Conservation (phyloP, 2,888 invertebrate genomes). For the Gymnosoma rotundatum region DNA sequence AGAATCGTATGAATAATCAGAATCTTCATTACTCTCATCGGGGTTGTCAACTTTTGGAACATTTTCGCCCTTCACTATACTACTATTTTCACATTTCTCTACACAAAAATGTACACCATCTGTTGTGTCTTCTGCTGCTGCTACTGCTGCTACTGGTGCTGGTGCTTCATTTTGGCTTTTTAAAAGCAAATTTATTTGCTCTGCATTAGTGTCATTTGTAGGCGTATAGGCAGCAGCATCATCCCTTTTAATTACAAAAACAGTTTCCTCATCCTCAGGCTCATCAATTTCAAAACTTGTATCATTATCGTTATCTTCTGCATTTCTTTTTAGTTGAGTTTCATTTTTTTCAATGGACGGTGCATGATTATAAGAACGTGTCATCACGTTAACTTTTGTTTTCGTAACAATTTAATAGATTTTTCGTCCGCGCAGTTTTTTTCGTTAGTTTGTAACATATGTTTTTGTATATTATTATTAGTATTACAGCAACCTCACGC, state of each 20-base stretch:
- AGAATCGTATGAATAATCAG: constrained; percentile 65
- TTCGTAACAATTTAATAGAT: constrained; percentile 15
- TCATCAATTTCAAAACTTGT: constrained; percentile 79
- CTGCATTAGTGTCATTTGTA: constrained; percentile 66
- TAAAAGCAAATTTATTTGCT: constrained; percentile 2
- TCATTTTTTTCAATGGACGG: constrained; percentile 60
- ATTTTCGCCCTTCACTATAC: neutral
- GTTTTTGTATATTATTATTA: constrained; percentile 12
- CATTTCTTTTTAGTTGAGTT: constrained; percentile 49
- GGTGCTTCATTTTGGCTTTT: constrained; percentile 7
- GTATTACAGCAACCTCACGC: constrained; percentile 34
- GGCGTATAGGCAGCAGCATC: constrained; percentile 53
- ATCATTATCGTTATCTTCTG: constrained; percentile 73
- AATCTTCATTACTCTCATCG: constrained; percentile 74
- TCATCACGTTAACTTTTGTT: constrained; percentile 51
- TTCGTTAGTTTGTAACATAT: constrained; percentile 48
- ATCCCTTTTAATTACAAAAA: constrained; percentile 49
- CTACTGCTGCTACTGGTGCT: neutral
- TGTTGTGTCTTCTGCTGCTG: constrained; percentile 1
- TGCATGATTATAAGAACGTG: constrained; percentile 60
- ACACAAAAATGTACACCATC: constrained; percentile 54
- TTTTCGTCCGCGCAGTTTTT: constrained; percentile 4
- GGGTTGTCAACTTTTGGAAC: constrained; percentile 51
- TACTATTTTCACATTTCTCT: constrained; percentile 35
- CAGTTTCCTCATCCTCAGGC: constrained; percentile 73